Conservation (phyloP, 2,113 vertebrate species). For the Hippocampus mohnikei region DNA sequence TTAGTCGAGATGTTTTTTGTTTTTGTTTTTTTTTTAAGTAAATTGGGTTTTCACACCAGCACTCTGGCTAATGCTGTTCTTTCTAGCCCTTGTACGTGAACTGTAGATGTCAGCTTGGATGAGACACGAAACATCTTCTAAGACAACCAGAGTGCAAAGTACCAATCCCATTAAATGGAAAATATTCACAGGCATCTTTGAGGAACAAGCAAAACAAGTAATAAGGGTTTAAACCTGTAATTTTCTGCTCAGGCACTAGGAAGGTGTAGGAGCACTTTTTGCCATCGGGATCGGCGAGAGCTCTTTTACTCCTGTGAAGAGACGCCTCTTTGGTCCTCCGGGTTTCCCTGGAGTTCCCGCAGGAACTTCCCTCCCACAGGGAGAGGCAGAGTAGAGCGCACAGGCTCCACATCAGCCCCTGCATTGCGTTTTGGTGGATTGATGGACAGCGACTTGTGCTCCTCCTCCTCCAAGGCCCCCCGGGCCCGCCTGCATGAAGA, state of each 20-base stretch:
- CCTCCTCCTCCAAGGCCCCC: slow-evolving; percentile 24
- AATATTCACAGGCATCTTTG: not conserved
- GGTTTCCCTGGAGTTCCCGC: slow-evolving; percentile 60
- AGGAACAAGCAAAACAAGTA: not conserved
- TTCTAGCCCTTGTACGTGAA: not conserved
- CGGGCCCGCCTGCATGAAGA: slow-evolving; percentile 44
- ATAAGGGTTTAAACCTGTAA: slow-evolving; percentile 70
- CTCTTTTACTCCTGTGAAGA: slow-evolving; percentile 65
- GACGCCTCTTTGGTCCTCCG: slow-evolving; percentile 46
- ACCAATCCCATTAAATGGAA: not conserved
- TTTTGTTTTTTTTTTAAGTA: too few relatives aligned
- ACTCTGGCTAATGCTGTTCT: not conserved
- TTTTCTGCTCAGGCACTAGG: slow-evolving; percentile 90
- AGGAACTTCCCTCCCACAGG: slow-evolving; percentile 56
- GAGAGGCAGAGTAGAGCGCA: slow-evolving; percentile 78
- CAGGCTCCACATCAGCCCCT: slow-evolving; percentile 76
- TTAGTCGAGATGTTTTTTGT: not conserved
- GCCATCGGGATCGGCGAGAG: slow-evolving; percentile 72
- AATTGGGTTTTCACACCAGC: too few relatives aligned
- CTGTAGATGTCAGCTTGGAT: not conserved
- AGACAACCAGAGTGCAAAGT: not conserved
- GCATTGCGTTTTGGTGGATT: slow-evolving; percentile 71
- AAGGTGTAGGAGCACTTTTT: slow-evolving; percentile 96
- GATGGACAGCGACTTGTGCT: slow-evolving; percentile 44
- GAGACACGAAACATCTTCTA: not conserved